Percentiles rank a stretch among this genome's conserved stretches.
These are phyloP conservation scores for Hephaestus fuliginosus DNA, from an alignment of 2,797 vertebrate species.

Conservation along the genomic window DNA sequence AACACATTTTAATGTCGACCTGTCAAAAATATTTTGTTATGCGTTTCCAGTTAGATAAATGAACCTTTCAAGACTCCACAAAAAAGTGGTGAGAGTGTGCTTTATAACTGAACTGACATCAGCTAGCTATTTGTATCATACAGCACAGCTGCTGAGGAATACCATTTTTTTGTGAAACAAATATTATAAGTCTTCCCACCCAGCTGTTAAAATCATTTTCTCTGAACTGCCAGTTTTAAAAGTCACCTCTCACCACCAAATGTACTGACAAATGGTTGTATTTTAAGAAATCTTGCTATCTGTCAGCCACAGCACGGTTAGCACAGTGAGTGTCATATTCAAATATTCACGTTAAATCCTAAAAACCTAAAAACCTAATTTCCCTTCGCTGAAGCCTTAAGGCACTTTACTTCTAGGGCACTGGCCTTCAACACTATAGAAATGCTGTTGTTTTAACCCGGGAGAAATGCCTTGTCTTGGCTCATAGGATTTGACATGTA, in stretches of 20 bases:
- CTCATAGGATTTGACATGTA: neutral
- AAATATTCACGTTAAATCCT: slow-evolving; percentile 3
- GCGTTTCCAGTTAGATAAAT: slow-evolving; percentile 3
- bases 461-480: neutral
- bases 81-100: neutral
- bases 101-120: slow-evolving; percentile 9
- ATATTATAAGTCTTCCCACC: neutral
- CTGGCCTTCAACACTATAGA: neutral
- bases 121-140: slow-evolving; percentile 15
- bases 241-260: neutral
- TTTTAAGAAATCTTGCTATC: neutral
- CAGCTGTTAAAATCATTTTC: slow-evolving; percentile 1
- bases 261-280: neutral
- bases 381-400: neutral
- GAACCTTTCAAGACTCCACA: slow-evolving; percentile 17
- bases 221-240: neutral
- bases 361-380: neutral
- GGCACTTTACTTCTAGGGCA: neutral
- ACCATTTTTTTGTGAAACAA: neutral
- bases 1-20: slow-evolving; percentile 19
- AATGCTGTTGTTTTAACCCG: neutral
- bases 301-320: neutral
- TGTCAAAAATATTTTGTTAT: slow-evolving; percentile 4
- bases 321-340: neutral
- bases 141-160: neutral